Conservation (phyloP, 2,113 vertebrate genomes). For the Pachyramphus minor region DNA sequence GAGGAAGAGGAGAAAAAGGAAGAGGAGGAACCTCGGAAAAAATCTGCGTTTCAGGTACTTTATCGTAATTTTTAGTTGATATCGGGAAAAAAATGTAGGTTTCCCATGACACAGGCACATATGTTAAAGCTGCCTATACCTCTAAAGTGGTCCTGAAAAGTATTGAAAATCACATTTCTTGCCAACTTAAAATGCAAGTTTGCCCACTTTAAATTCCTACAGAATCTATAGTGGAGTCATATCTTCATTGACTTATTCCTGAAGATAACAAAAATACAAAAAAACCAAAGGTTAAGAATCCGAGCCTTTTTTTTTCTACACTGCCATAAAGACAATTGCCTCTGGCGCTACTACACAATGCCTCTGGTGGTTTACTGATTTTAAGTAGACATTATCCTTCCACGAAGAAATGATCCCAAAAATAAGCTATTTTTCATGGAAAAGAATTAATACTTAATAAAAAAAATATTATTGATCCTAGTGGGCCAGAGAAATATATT, state of each 20-base stretch:
- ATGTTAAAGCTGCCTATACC: background rate
- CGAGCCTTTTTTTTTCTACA: slow-evolving; percentile 11
- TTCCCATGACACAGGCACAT: background rate
- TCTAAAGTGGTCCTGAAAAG: background rate
- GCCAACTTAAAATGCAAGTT: background rate
- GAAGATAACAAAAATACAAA: background rate
- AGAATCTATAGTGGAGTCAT: background rate
- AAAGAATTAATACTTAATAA: background rate
- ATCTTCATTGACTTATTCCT: background rate
- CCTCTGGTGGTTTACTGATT: background rate
- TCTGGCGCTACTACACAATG: background rate
- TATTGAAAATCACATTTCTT: background rate
- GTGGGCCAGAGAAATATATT: background rate
- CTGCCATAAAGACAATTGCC: background rate
- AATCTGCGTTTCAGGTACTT: slow-evolving; percentile 94
- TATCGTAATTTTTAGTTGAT: background rate
- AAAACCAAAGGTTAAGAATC: background rate
- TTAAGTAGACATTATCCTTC: background rate
- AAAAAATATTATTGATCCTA: background rate
- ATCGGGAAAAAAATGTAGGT: background rate
- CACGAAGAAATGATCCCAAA: background rate
- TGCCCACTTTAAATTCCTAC: background rate
- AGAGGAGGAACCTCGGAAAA: slow-evolving; percentile 85
- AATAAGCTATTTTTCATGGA: background rate
- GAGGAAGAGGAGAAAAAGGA: slow-evolving; percentile 90